Evolutionary conservation across 2,113 vertebrate genomes (phyloP), one percentile per base, ranked within the genome.

Genomic region (Aldabrachelys gigantea): DNA sequence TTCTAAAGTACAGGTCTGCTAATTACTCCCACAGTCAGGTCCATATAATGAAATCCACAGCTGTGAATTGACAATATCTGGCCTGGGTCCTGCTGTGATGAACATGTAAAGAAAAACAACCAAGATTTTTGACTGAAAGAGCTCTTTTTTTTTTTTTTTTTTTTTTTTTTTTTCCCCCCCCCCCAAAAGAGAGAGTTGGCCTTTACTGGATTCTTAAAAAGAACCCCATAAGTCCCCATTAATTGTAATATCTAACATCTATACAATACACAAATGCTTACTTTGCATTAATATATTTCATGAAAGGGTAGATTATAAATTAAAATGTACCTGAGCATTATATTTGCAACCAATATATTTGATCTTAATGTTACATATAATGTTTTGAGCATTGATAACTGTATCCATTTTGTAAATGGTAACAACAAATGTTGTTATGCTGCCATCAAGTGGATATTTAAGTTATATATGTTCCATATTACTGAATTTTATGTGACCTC

Each of bases 391-490:
- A n/a, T 1, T n/a, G n/a, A 13, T 6, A 54, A 93, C 5, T 19
- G 17, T 2, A 57, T 0, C 4, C 14, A 9, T 2, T 17, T 0
- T 0, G 8, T 14, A 6, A 38, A 75, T 25, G 85, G 44, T 13
- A 47, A 84, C 44, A 57, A 95, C 31, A 54, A 47, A 80, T 0
- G 10, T 16, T 91, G 47, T 75, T 90, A 27, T 97, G 91, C 95
- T 96, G 97, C 97, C 97, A 96, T 91, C 97, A 94, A 86, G 97
- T 85, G 97, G 97, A 47, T 10, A 19, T 78, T 78, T 78, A 13
- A 76, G 75, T 41, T 80, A 6, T 14, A 56, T 10, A 49, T 80
- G 72, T 56, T 92, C 65, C 65, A 21, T 35, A 57, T 25, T 78
- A 47, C 10, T 35, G 27, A 65, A 6, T 65, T 85, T 80, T 5